phyloP scores from a whole-genome alignment of 2,888 invertebrate species.

The Bembecia ichneumoniformis region DNA sequence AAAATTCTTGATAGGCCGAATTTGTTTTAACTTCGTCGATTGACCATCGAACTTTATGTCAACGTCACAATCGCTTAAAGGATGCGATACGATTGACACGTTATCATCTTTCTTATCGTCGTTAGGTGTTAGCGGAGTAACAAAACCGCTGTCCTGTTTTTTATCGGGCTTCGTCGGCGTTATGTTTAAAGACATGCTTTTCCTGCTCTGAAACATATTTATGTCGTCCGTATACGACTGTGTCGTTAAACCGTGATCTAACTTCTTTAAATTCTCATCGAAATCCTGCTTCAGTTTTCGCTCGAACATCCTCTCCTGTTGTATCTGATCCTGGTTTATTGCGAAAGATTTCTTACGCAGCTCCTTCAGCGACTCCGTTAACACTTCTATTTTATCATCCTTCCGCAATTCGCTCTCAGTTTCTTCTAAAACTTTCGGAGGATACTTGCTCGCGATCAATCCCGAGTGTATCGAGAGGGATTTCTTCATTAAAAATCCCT shows the following conservation, averaged over 20 bases:
- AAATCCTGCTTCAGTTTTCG: conserved; percentile 61
- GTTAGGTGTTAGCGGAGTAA: conserved; percentile 75
- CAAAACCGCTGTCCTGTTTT: conserved; percentile 74
- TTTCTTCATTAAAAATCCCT: conserved; percentile 52
- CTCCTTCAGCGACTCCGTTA: conserved; percentile 49
- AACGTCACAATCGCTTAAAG: conserved; percentile 83
- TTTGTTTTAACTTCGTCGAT: conserved; percentile 83
- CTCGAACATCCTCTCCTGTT: conserved; percentile 73
- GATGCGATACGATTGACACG: conserved; percentile 73
- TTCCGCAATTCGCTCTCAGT: conserved; percentile 53
- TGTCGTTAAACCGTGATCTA: conserved; percentile 39
- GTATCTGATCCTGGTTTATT: conserved; percentile 77
- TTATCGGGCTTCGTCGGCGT: conserved; percentile 17
- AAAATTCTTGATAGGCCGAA: conserved; percentile 61
- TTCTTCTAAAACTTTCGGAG: conserved; percentile 67
- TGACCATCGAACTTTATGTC: conserved; percentile 84
- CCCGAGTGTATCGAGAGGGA: conserved; percentile 62
- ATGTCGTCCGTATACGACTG: conserved; percentile 44
- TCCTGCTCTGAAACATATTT: conserved; percentile 42
- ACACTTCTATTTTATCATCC: conserved; percentile 40
- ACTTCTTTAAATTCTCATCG: conserved; percentile 52
- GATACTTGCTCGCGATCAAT: conserved; percentile 44
- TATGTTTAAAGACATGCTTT: conserved; percentile 47
- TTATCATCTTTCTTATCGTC: conserved; percentile 53
- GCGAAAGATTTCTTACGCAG: conserved; percentile 72